Percentiles rank a stretch among this genome's conserved stretches.
Evolutionary conservation across 64 coral and sea anemone species (phyloP).

Genomic region (Dendronephthya gigantea): DNA sequence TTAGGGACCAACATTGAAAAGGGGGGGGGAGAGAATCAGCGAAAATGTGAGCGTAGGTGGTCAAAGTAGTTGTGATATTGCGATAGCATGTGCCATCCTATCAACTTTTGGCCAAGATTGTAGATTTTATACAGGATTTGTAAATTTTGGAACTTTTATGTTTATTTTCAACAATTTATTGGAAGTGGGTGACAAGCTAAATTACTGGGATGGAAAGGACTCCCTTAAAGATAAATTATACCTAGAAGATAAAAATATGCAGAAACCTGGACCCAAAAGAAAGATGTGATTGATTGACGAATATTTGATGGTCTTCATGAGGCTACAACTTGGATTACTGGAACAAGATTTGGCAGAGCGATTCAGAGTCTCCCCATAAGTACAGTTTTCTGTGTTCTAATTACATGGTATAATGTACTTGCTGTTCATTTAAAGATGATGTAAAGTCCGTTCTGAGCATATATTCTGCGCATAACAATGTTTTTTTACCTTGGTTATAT

Average conservation of each 20-base stretch:
- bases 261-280: slow-evolving; percentile 28
- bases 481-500: too few relatives aligned
- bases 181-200: slow-evolving; percentile 18
- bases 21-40: too few relatives aligned
- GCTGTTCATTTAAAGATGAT: too few relatives aligned
- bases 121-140: slow-evolving; percentile 51
- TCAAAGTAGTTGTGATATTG: too few relatives aligned
- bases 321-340: slow-evolving; percentile 35
- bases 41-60: too few relatives aligned
- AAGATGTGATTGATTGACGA: slow-evolving; percentile 39
- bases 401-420: slow-evolving; percentile 39
- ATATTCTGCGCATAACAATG: too few relatives aligned
- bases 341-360: slow-evolving; percentile 35
- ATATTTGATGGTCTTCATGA: slow-evolving; percentile 41
- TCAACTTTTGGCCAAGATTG: too few relatives aligned
- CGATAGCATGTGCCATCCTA: too few relatives aligned
- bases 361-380: slow-evolving; percentile 38
- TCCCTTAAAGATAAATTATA: slow-evolving; percentile 29
- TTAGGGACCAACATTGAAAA: too few relatives aligned
- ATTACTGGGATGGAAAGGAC: slow-evolving; percentile 45
- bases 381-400: slow-evolving; percentile 18
- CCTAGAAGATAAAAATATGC: slow-evolving; percentile 15
- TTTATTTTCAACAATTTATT: slow-evolving; percentile 29
- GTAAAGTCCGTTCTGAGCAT: too few relatives aligned
- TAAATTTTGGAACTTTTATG: slow-evolving; percentile 53